Conservation (phyloP, 2,113 vertebrate genomes). For the Tupaia tana region DNA sequence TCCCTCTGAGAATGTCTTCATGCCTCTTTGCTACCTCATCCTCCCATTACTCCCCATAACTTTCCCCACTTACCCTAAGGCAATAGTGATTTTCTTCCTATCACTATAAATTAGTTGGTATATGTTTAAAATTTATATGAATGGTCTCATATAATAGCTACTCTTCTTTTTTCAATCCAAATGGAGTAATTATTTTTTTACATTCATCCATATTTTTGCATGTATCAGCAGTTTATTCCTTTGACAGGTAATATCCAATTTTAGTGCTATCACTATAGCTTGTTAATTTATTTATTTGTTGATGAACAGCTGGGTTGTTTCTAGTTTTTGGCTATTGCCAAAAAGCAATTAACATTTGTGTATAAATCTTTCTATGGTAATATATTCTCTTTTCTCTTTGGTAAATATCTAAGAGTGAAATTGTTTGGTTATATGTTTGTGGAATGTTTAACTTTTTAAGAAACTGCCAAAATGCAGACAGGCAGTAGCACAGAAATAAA, state of each 20-base stretch:
- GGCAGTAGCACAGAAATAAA: no score
- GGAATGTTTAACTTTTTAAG: not conserved
- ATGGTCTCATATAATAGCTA: not conserved
- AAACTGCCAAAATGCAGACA: not conserved
- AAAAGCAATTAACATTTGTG: not conserved
- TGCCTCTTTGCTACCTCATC: not conserved
- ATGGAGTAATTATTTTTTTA: not conserved
- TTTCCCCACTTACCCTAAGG: rapidly evolving
- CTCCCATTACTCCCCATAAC: not conserved
- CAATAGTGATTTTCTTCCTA: not conserved
- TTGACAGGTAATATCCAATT: not conserved
- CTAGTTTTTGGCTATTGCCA: not conserved
- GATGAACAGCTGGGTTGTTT: not conserved
- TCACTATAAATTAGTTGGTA: not conserved
- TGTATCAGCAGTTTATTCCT: not conserved
- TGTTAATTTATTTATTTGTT: not conserved
- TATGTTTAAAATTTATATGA: not conserved
- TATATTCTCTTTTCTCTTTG: not conserved
- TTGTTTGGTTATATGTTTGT: not conserved
- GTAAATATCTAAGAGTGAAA: not conserved
- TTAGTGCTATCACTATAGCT: not conserved
- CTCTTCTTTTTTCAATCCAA: not conserved
- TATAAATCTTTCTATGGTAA: not conserved
- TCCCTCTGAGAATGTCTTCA: not conserved
- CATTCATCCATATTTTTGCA: not conserved